A percentile compares a stretch with the other conserved stretches of the same genome.
These are phyloP conservation scores for Clarias magur DNA, from an alignment of 2,113 vertebrate genomes.

Conservation along the genomic window DNA sequence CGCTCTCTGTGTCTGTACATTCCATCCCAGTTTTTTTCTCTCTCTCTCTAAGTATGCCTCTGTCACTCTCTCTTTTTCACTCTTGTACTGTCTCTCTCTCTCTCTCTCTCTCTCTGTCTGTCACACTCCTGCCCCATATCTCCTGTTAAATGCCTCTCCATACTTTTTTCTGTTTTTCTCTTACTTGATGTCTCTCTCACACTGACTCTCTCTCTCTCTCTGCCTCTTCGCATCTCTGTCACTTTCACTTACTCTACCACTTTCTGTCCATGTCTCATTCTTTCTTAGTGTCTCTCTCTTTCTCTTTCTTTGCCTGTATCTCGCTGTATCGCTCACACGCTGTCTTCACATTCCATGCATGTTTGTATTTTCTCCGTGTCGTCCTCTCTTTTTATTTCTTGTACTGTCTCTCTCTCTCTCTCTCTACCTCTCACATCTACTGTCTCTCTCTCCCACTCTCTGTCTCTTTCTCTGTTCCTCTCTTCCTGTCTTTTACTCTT, in stretches of 20 bases:
- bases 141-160: background rate
- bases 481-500: background rate
- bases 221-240: background rate
- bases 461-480: background rate
- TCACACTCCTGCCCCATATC: background rate
- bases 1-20: background rate
- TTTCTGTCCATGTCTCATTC: background rate
- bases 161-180: background rate
- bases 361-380: background rate
- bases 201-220: background rate
- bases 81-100: background rate
- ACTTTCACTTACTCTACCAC: background rate
- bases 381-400: background rate
- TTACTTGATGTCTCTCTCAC: background rate
- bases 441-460: background rate
- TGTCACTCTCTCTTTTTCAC: background rate
- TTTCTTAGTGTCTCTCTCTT: background rate
- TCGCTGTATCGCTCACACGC: background rate
- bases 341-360: background rate
- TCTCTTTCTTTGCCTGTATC: background rate
- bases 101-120: background rate
- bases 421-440: background rate
- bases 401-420: background rate
- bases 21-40: background rate
- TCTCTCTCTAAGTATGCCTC: background rate